Base-by-base conservation (phyloP, 2,888 invertebrate species). In the Apoda limacodes region DNA sequence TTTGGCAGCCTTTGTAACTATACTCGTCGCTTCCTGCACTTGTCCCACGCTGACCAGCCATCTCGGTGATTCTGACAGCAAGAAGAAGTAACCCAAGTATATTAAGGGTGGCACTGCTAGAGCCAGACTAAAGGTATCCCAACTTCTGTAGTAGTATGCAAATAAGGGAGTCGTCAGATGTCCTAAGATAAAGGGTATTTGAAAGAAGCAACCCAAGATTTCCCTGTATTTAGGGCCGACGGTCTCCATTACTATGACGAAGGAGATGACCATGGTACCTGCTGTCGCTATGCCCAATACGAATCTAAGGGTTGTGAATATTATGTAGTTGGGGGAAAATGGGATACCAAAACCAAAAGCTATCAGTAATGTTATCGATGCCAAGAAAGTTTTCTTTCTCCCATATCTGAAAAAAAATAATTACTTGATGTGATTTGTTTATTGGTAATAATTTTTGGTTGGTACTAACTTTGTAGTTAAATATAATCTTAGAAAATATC, bases 261-360 rank as follows among this genome's bases (percentile, higher is more conserved):
- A 88, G 42, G 87, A 87, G 25, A 89, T 87, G 23, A 90, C 87
- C 89, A 93, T 93, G 5, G 89, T 89, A 15, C 92, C 93, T 5
- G 91, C 89, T 0, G 89, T 88, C n/a, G 88, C 88, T 32, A 89
- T 53, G 1, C 90, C 92, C 9, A 85, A 82, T 25, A 90, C 54
- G 56, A 91, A 88, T 39, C 92, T 71, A 21, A 88, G 68, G 0
- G 84, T 22, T 3, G 90, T 83, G 57, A 92, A 89, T 4, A 57
- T 42, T 11, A 40, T 53, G 48, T 71, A 81, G 50, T 83, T 85
- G 0, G 89, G 87, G 0, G 88, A 83, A 45, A 88, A 81, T 1
- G 90, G 88, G 13, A 89, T 83, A 2, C 74, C 80, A 11, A 89
- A 81, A 2, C 92, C 92, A 9, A 87, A 74, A 3, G 82, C 50